Conservation (phyloP, 2,113 vertebrate genomes). For the Zingel zingel region DNA sequence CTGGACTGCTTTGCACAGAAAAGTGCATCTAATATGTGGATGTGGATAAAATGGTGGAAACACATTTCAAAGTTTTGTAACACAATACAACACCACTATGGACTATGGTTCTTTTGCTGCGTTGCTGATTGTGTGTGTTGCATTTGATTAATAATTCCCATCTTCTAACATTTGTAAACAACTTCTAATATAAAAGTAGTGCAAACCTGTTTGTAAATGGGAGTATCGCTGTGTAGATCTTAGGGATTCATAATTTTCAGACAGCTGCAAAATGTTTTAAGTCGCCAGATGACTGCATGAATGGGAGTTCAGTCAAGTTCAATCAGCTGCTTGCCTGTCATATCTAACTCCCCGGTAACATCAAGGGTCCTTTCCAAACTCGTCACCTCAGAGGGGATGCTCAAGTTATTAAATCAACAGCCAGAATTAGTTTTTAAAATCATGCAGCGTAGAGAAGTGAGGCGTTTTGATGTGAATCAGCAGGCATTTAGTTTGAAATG, state of each 20-base stretch:
- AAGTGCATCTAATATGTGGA: background rate
- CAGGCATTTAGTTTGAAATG: slow-evolving; percentile 30
- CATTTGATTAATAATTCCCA: background rate
- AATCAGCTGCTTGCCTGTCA: slow-evolving; percentile 31
- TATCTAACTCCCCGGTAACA: background rate
- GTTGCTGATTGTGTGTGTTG: background rate
- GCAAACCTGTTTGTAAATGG: background rate
- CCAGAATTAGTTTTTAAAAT: slow-evolving; percentile 29
- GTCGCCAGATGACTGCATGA: background rate
- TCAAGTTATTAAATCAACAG: slow-evolving; percentile 22
- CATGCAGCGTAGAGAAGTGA: slow-evolving; percentile 2
- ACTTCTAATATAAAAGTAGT: background rate
- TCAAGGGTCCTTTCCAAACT: slow-evolving; percentile 24
- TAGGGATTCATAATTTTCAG: background rate
- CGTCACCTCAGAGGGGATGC: background rate
- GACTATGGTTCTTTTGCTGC: background rate
- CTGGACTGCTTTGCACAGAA: slow-evolving; percentile 15
- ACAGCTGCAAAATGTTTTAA: background rate
- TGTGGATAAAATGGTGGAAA: background rate
- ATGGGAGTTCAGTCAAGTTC: slow-evolving; percentile 12
- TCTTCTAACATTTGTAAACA: background rate
- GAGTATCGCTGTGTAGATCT: background rate
- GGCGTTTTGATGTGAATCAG: slow-evolving; percentile 21
- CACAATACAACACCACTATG: background rate
- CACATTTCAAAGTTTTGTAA: background rate